Base-by-base conservation (phyloP, 2,888 invertebrate genomes). In the Brachyopa scutellaris region DNA sequence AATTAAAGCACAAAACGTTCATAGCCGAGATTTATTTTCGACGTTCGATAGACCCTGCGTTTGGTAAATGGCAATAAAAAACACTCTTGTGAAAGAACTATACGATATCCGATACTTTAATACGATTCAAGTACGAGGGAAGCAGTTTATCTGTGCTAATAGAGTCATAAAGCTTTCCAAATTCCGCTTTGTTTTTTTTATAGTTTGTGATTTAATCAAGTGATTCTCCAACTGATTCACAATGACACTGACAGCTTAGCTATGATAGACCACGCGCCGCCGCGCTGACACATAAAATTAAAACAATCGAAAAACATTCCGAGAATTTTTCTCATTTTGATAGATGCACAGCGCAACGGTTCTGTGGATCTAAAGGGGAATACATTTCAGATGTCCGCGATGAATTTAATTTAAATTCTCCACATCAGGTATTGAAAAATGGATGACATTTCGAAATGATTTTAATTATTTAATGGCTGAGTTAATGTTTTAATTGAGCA, bases 401-500 rank as follows among this genome's bases (percentile, higher is more conserved):
- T n/a, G 19, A 47, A 13, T 33, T 47, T 36, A 15, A 47, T 33
- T 47, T 15, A 62, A 49, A 62, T 47, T 36, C 62, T 36, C 26
- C 45, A n/a, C 23, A 13, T 21, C 42, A 31, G 62, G 62, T 62
- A 49, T 15, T 38, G 31, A 67, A n/a, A 45, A 53, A 67, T 55
- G 42, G 15, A 19, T 67, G 53, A 55, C 53, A 45, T 55, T 51
- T 51, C 23, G 40, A 33, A 33, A 21, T 31, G 49, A 70, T 42
- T 72, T 62, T 72, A 53, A 72, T 62, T 72, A 62, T 62, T 62
- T 53, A 62, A 72, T 53, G 51, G 40, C 72, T 21, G 31, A 53
- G 62, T 45, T 62, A 62, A 62, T 72, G 72, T 45, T 62, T 72
- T 53, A 72, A 72, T 72, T 42, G 62, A 53, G 62, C 62, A 62